A percentile compares a stretch with the other conserved stretches of the same genome.
Conservation (phyloP, 2,113 vertebrate species). For the Ochotona curzoniae region DNA sequence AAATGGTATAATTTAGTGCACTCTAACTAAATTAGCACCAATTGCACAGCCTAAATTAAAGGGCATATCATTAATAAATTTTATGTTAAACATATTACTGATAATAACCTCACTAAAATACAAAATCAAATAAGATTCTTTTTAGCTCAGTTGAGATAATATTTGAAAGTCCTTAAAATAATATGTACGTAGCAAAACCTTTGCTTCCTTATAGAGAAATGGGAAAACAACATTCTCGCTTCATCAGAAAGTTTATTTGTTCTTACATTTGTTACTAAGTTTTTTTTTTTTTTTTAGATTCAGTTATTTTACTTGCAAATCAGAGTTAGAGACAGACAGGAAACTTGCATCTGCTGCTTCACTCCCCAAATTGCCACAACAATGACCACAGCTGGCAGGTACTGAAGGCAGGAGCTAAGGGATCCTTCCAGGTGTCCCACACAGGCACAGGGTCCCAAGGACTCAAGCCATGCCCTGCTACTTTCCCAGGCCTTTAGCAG, state of each 20-base stretch:
- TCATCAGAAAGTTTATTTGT: background rate
- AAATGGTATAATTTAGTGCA: conserved; percentile 90
- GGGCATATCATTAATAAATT: conserved; percentile 90
- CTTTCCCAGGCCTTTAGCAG: too few species aligned
- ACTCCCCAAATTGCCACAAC: too few species aligned
- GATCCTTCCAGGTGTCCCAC: too few species aligned
- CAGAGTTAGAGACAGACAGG: too few species aligned
- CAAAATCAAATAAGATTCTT: conserved; percentile 86
- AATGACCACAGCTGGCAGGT: too few species aligned
- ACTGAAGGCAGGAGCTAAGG: too few species aligned
- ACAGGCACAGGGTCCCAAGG: too few species aligned
- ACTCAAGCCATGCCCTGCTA: too few species aligned
- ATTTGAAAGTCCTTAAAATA: conserved; percentile 77
- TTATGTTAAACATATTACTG: conserved; percentile 90
- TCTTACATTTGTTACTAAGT: conserved; percentile 6
- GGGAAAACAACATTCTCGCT: background rate
- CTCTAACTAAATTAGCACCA: conserved; percentile 90
- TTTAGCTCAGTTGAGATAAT: conserved; percentile 82
- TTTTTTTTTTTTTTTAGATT: conserved; percentile 35
- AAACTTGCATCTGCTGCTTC: too few species aligned
- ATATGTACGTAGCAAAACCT: conserved; percentile 71
- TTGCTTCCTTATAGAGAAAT: conserved; percentile 34
- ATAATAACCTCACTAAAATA: conserved; percentile 87
- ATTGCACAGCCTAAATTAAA: conserved; percentile 91
- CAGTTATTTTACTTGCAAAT: too few species aligned